Evolutionary conservation across 2,113 vertebrate species (phyloP).

Genomic region (Trinectes maculatus): DNA sequence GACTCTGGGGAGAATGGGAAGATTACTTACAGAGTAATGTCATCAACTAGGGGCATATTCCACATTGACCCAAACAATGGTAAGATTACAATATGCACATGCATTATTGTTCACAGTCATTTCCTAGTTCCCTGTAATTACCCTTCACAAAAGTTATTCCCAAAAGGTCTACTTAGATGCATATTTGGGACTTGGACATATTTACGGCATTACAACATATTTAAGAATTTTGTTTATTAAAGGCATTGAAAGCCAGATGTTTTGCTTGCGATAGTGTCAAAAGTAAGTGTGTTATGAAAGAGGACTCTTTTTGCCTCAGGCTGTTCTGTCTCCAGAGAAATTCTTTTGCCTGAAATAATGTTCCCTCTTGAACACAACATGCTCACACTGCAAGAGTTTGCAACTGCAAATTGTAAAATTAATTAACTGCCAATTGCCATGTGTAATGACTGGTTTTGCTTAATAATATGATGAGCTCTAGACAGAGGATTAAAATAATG

Average conservation of each 20-base stretch:
- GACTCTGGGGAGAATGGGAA: constrained; percentile 92
- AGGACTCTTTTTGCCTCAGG: constrained; percentile 8
- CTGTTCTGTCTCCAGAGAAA: constrained; percentile 5
- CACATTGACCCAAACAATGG: constrained; percentile 92
- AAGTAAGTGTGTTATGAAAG: constrained; percentile 29
- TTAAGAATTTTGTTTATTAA: constrained; percentile 49
- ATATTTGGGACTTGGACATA: constrained; percentile 26
- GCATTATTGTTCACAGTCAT: not conserved
- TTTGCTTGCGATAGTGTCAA: constrained; percentile 42
- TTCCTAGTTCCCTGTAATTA: constrained; percentile 32
- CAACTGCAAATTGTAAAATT: constrained; percentile 1
- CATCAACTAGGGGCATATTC: constrained; percentile 82
- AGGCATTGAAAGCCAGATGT: constrained; percentile 43
- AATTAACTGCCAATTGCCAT: not conserved
- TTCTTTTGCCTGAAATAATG: constrained; percentile 12
- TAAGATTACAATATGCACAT: constrained; percentile 61
- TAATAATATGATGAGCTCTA: not conserved
- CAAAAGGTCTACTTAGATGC: constrained; percentile 3
- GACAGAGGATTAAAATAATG: not conserved
- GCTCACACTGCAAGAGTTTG: not conserved
- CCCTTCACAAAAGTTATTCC: constrained; percentile 8
- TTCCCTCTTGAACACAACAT: not conserved
- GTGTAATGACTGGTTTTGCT: not conserved
- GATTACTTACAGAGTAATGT: constrained; percentile 87
- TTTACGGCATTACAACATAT: constrained; percentile 43